Base-by-base conservation (phyloP, 2,797 vertebrate species). In the Tangara arthus region DNA sequence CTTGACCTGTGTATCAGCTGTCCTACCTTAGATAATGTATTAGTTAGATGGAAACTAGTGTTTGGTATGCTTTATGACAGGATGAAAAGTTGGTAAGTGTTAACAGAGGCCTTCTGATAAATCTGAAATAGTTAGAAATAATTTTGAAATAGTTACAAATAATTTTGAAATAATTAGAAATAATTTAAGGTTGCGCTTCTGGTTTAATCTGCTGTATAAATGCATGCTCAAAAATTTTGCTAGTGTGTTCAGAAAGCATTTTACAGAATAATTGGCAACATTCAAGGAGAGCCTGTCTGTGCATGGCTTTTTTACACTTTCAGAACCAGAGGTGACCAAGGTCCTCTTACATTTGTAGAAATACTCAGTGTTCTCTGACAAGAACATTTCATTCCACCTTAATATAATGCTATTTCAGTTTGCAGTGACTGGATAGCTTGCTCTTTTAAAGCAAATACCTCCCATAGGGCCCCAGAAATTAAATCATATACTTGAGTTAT, bases 371-470 rank as follows among this genome's bases (percentile, higher is more conserved):
- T 50, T 84, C 61, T 50, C 44, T 75, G 69, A 42, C 47, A 57
- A 70, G 77, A 89, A 35, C 70, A 46, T 55, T 88, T 92, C 46
- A 83, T 53, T 91, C 55, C n/a, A 47, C 32, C 26, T 66, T 73
- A 34, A 39, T 24, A 11, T 73, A 86, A 47, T 22, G 26, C 44
- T 68, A 32, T 76, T 24, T 52, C 66, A 75, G 72, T 88, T 84
- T 83, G 77, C 61, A 57, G 32, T 66, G 90, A 47, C 73, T 94
- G 90, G 71, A 47, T 86, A 41, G 27, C 66, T 49, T 47, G 39
- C 26, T 87, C 77, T 91, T 81, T 88, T 69, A 61, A 89, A 87
- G 80, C 63, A 90, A 70, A 79, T 94, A 32, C 78, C 65, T 96
- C 73, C 85, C 52, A 2, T 16, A 82, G 81, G 82, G 49, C 82